Evolutionary conservation across 2,797 vertebrate genomes (phyloP), one percentile per base, ranked within the genome.

Genomic region (Alca torda): DNA sequence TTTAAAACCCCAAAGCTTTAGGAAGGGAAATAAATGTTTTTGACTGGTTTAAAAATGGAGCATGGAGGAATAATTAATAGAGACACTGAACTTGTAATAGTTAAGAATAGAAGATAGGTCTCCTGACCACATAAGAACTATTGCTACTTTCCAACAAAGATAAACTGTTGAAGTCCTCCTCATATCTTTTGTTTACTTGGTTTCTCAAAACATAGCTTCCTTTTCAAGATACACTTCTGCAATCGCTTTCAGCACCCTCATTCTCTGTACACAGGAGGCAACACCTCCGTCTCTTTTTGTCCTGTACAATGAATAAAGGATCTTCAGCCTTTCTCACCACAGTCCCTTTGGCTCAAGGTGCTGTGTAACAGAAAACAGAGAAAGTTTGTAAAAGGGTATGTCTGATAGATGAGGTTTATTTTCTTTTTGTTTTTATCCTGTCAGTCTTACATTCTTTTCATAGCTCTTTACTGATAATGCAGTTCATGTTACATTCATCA

Each of bases 191-290:
- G 26, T 86, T 86, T 93, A n/a, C 35, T 84, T 26, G 37, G 37
- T 61, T 95, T 87, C 86, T 61, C 51, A 72, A 67, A 85, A 65
- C 77, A 91, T 31, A 84, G 41, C 41, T 48, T 84, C 41, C 81
- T 82, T 93, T 95, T 76, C 82, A 84, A 90, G 83, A 74, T 13
- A 24, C 23, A 35, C 68, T 74, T 68, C 79, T 95, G 72, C 81
- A 89, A 48, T 46, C 6, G 2, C 39, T 89, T 91, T 77, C 63
- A 85, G 75, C 54, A 86, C 24, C 54, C 51, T 64, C 17, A 19
- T 81, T 73, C 87, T 76, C 37, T 68, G 68, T 35, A 73, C 65
- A 70, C 37, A 89, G 64, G 69, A 96, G 63, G 84, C n/a, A 96
- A 41, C 69, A 90, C 30, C 35, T 93, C 51, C 28, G 24, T 68